A percentile compares a stretch with the other conserved stretches of the same genome.
phyloP scores from a whole-genome alignment of 30 jellyfish, hydroid and myxozoan genomes.

The Pelagia noctiluca region DNA sequence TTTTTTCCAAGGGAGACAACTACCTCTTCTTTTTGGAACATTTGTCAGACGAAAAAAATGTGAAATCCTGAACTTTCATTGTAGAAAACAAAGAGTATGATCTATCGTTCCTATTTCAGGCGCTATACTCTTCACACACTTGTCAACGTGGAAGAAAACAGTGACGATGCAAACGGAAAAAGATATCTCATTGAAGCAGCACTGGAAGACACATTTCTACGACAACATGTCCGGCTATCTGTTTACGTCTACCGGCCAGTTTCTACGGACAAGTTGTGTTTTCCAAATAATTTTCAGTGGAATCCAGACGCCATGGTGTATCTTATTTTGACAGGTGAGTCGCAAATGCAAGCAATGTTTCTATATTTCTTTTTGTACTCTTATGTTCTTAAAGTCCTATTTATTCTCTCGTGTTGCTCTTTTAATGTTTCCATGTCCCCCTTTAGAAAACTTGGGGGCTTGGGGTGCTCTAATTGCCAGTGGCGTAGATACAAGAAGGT shows the following conservation, averaged over 20 bases:
- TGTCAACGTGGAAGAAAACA: slow-evolving; percentile 74
- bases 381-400: too few species aligned
- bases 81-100: background rate
- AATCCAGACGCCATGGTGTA: slow-evolving; percentile 79
- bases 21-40: too few species aligned
- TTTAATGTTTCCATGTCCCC: too few species aligned
- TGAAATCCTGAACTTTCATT: too few species aligned
- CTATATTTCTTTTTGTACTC: too few species aligned
- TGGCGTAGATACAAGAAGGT: too few species aligned
- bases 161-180: slow-evolving; percentile 61
- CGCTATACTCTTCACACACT: slow-evolving; percentile 73
- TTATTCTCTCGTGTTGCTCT: too few species aligned
- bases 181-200: slow-evolving; percentile 72
- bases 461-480: too few species aligned
- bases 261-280: slow-evolving; percentile 32
- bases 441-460: too few species aligned
- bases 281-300: slow-evolving; percentile 80
- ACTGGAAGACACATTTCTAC: slow-evolving; percentile 13
- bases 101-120: slow-evolving; percentile 20
- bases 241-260: slow-evolving; percentile 65
- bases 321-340: slow-evolving; percentile 69
- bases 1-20: too few species aligned
- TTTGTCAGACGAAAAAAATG: too few species aligned
- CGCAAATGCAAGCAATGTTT: too few species aligned
- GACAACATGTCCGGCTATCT: slow-evolving; percentile 51